Evolutionary conservation across 2,113 vertebrate genomes (phyloP).

Genomic region (Agapornis roseicollis): DNA sequence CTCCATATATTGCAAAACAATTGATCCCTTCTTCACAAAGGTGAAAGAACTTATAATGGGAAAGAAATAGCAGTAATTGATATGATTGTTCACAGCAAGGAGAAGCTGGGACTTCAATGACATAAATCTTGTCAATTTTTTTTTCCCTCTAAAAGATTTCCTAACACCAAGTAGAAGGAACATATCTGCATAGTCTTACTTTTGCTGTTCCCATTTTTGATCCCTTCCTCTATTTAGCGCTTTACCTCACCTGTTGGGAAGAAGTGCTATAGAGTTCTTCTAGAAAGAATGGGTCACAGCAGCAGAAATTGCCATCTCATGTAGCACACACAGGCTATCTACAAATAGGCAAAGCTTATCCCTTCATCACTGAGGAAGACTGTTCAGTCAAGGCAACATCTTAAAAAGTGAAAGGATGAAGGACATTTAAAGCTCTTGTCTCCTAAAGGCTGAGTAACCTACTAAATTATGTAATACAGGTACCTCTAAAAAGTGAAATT

Average conservation of each 20-base stretch:
- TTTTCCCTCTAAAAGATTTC: not conserved
- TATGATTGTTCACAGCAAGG: not conserved
- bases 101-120: not conserved
- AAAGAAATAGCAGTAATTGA: not conserved
- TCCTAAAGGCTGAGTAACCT: not conserved
- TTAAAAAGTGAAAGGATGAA: not conserved
- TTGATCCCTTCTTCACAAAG: not conserved
- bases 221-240: not conserved
- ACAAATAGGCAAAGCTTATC: not conserved
- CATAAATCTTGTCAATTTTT: not conserved
- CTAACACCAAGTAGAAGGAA: not conserved
- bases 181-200: not conserved
- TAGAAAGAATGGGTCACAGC: not conserved
- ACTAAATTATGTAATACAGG: not conserved
- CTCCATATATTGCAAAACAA: not conserved
- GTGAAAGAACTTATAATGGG: not conserved
- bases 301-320: conserved; percentile 8
- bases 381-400: not conserved
- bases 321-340: not conserved
- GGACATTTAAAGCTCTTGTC: not conserved
- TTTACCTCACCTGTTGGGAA: not conserved
- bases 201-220: not conserved
- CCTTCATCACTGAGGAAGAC: not conserved
- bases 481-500: not conserved
- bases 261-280: not conserved